Percentiles rank a stretch among this genome's conserved stretches.
Conservation (phyloP, 2,113 vertebrate species). For the Thermophis baileyi region DNA sequence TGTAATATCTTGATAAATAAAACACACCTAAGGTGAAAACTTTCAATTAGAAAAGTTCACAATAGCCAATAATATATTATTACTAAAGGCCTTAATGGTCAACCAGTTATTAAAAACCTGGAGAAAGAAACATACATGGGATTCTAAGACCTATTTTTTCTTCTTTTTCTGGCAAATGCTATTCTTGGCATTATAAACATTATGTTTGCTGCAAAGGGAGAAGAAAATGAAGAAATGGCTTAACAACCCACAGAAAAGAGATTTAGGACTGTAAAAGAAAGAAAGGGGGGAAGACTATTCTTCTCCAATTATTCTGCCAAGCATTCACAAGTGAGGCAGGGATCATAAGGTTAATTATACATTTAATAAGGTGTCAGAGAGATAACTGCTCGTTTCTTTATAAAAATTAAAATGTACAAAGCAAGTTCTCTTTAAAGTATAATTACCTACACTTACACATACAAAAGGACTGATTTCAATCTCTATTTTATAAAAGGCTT, state of each 20-base stretch:
- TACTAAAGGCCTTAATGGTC: conserved; percentile 39
- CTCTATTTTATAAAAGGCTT: conserved; percentile 83
- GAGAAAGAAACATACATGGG: conserved; percentile 29
- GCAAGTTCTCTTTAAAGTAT: conserved; percentile 87
- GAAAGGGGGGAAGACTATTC: conserved; percentile 66
- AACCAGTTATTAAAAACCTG: conserved; percentile 26
- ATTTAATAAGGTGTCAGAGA: conserved; percentile 91
- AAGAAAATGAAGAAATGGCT: conserved; percentile 67
- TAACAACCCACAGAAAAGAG: conserved; percentile 69
- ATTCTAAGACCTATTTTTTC: not conserved
- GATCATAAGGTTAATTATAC: conserved; percentile 92
- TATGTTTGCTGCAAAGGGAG: conserved; percentile 73
- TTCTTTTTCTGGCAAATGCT: conserved; percentile 25
- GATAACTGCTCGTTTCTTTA: conserved; percentile 91
- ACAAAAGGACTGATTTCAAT: conserved; percentile 87
- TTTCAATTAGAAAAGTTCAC: conserved; percentile 46
- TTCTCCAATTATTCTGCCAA: conserved; percentile 83
- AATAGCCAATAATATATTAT: conserved; percentile 38
- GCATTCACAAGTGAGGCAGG: conserved; percentile 82
- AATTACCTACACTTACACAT: conserved; percentile 90
- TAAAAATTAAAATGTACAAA: conserved; percentile 93
- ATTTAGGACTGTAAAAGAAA: conserved; percentile 75
- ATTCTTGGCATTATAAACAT: conserved; percentile 54
- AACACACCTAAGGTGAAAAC: conserved; percentile 34
- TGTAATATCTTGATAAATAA: conserved; percentile 46